Evolutionary conservation across 2,113 vertebrate genomes (phyloP).

Genomic region (Microtus oregoni): DNA sequence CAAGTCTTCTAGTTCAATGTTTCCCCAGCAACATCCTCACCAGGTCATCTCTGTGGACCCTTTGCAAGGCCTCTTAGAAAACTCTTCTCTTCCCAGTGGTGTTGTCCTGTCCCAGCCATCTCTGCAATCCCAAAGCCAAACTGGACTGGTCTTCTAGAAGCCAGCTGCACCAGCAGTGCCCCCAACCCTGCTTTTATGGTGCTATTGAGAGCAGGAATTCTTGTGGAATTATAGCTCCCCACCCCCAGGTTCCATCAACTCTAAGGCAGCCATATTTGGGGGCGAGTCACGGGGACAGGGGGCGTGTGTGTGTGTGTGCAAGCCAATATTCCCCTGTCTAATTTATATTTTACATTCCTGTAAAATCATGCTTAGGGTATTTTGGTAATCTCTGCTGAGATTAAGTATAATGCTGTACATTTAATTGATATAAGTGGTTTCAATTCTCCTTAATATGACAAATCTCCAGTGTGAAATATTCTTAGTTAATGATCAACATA

Average conservation of each 20-base stretch:
- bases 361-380: slow-evolving; percentile 89
- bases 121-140: slow-evolving; percentile 22
- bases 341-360: slow-evolving; percentile 87
- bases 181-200: slow-evolving; percentile 64
- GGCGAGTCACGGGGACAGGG: background rate
- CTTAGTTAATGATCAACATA: slow-evolving; percentile 94
- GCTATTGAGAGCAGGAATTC: background rate
- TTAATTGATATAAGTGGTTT: slow-evolving; percentile 93
- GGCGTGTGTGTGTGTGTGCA: slow-evolving; percentile 9
- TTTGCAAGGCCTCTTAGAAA: background rate
- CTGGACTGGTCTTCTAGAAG: background rate
- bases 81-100: background rate
- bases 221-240: background rate
- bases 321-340: slow-evolving; percentile 73
- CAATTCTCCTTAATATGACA: slow-evolving; percentile 93
- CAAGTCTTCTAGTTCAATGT: fast-evolving
- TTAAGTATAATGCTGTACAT: slow-evolving; percentile 89
- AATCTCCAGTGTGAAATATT: slow-evolving; percentile 93
- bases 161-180: background rate
- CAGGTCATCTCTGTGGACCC: background rate
- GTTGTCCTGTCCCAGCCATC: background rate
- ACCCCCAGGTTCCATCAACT: background rate
- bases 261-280: slow-evolving; percentile 32
- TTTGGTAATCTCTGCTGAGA: slow-evolving; percentile 91
- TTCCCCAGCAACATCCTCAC: background rate